These are phyloP conservation scores for Tortrix viridana DNA, from an alignment of 2,888 invertebrate genomes.

Conservation along the genomic window DNA sequence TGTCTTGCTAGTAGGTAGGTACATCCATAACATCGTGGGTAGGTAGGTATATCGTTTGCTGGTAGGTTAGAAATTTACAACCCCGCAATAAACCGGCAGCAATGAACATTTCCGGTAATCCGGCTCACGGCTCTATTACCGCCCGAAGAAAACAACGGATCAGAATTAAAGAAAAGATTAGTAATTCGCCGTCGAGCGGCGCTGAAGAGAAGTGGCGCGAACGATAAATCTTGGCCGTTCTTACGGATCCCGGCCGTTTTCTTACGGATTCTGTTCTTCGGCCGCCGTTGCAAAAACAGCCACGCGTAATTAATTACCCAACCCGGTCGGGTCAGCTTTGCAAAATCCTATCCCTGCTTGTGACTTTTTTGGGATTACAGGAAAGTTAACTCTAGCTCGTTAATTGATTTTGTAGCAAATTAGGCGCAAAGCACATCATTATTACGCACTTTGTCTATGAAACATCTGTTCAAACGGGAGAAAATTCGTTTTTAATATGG, in stretches of 20 bases:
- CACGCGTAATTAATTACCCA: conserved; percentile 77
- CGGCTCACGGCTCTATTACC: conserved; percentile 69
- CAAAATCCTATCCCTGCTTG: conserved; percentile 73
- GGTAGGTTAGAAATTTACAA: conserved; percentile 31
- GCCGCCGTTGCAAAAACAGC: conserved; percentile 71
- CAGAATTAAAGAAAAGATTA: conserved; percentile 78
- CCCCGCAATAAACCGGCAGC: conserved; percentile 59
- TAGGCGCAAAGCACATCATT: conserved; percentile 16
- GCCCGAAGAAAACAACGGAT: conserved; percentile 71
- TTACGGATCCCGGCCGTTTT: conserved; percentile 65
- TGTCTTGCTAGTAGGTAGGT: too few species aligned
- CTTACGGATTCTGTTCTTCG: conserved; percentile 50
- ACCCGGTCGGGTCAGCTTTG: conserved; percentile 66
- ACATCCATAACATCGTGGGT: background rate
- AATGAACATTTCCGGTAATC: conserved; percentile 68
- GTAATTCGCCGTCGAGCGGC: conserved; percentile 65
- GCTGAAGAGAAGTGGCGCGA: conserved; percentile 64
- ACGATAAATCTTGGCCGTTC: conserved; percentile 76
- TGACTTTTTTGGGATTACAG: conserved; percentile 70
- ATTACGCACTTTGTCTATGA: background rate
- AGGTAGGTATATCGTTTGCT: too few species aligned
- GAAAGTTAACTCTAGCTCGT: conserved; percentile 56
- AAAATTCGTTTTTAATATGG: too few species aligned
- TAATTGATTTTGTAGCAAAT: conserved; percentile 58
- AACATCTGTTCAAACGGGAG: too few species aligned